Conservation (phyloP, 2,113 vertebrate genomes). For the Dunckerocampus dactyliophorus region DNA sequence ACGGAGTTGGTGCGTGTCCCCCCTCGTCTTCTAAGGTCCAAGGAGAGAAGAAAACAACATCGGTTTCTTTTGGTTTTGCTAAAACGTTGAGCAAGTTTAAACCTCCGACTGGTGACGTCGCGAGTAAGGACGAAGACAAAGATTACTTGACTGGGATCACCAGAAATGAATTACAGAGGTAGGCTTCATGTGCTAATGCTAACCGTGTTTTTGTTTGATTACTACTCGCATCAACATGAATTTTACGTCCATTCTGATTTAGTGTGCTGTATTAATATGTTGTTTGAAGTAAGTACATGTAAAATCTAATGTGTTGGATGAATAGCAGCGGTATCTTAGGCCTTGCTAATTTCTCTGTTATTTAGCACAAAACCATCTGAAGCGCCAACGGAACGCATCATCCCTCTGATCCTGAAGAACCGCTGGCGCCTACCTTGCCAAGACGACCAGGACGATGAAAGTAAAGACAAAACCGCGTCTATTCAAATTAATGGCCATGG, state of each 20-base stretch:
- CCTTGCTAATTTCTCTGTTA: background rate
- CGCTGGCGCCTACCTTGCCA: conserved; percentile 65
- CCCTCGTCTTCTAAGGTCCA: conserved; percentile 12
- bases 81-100: conserved; percentile 72
- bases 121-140: conserved; percentile 44
- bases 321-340: background rate
- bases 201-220: background rate
- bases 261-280: background rate
- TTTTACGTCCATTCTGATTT: background rate
- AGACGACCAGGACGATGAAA: conserved; percentile 13
- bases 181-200: conserved; percentile 42
- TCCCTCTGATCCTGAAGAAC: conserved; percentile 84
- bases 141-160: conserved; percentile 76
- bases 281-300: background rate
- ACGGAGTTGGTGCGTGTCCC: conserved; percentile 9
- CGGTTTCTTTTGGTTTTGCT: conserved; percentile 78
- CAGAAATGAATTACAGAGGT: conserved; percentile 74
- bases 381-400: conserved; percentile 77
- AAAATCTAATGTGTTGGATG: background rate
- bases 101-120: conserved; percentile 9
- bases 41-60: conserved; percentile 49
- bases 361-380: conserved; percentile 73
- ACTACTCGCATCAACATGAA: background rate
- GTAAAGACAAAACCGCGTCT: conserved; percentile 12
- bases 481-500: background rate